Evolutionary conservation across 2,797 vertebrate genomes (phyloP).

Genomic region (Percopsis omiscomaycus): DNA sequence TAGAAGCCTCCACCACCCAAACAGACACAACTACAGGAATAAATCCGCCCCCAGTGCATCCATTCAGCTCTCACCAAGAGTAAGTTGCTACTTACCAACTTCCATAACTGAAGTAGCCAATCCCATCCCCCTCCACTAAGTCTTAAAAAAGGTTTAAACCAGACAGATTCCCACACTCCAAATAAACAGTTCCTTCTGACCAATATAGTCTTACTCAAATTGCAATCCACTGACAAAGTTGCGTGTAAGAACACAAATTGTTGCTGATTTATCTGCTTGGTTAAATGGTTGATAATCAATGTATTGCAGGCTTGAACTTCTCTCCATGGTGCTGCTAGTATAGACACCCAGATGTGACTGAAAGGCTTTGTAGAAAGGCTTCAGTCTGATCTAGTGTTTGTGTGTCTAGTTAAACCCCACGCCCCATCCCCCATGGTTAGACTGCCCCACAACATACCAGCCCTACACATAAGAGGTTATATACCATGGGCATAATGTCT

Average conservation of each 20-base stretch:
- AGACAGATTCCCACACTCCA: conserved; percentile 2
- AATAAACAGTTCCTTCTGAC: conserved; percentile 23
- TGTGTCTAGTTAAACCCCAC: conserved; percentile 54
- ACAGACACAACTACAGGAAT: conserved; percentile 12
- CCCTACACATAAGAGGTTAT: conserved; percentile 59
- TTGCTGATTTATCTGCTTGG: not conserved
- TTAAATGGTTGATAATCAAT: conserved; percentile 9
- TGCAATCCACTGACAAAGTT: not conserved
- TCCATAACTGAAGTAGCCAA: conserved; percentile 55
- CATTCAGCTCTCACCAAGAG: conserved; percentile 11
- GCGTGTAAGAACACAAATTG: conserved; percentile 1
- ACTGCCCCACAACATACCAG: conserved; percentile 47
- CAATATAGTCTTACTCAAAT: no score
- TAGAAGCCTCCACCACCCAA: conserved; percentile 13
- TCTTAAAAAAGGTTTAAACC: not conserved
- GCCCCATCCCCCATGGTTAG: conserved; percentile 24
- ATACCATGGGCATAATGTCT: conserved; percentile 61
- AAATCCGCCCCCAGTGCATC: conserved; percentile 18
- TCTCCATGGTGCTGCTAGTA: conserved; percentile 23
- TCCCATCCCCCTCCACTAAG: conserved; percentile 49
- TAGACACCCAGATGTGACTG: conserved; percentile 60
- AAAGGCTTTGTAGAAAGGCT: conserved; percentile 51
- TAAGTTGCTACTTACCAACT: conserved; percentile 54
- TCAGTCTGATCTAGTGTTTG: conserved; percentile 49
- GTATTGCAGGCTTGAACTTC: conserved; percentile 17